Percentiles rank a stretch among this genome's conserved stretches.
These are phyloP conservation scores for Dinothrombium tinctorium DNA, from an alignment of 1,140 invertebrate species.

Conservation along the genomic window DNA sequence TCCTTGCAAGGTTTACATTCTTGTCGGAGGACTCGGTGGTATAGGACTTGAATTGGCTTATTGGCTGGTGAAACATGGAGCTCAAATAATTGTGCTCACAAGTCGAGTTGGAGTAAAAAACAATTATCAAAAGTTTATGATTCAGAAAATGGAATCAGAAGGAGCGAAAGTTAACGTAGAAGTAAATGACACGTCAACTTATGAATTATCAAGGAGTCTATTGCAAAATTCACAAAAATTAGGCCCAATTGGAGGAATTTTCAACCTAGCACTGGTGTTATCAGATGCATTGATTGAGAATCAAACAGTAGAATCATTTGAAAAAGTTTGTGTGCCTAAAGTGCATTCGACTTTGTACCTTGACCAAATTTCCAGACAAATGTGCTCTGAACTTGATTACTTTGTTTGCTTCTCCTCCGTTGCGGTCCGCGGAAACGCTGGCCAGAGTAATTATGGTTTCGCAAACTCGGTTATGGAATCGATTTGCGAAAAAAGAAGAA, in stretches of 20 bases:
- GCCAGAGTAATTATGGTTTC: slow-evolving; percentile 80
- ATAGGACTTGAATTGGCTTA: slow-evolving; percentile 76
- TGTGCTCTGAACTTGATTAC: slow-evolving; percentile 54
- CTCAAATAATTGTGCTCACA: slow-evolving; percentile 53
- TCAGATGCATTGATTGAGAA: slow-evolving; percentile 68
- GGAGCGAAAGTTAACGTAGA: background rate
- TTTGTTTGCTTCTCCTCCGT: slow-evolving; percentile 89
- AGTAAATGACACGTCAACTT: slow-evolving; percentile 26
- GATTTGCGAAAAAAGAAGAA: slow-evolving; percentile 27
- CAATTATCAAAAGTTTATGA: slow-evolving; percentile 19
- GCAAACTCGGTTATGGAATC: slow-evolving; percentile 91
- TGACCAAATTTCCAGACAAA: slow-evolving; percentile 40
- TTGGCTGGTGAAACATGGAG: slow-evolving; percentile 66
- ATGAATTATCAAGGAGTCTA: slow-evolving; percentile 27
- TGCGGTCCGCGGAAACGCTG: slow-evolving; percentile 74
- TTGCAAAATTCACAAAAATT: slow-evolving; percentile 21
- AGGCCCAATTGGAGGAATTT: slow-evolving; percentile 69
- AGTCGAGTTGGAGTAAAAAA: slow-evolving; percentile 47
- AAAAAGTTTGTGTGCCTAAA: slow-evolving; percentile 32
- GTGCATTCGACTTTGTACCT: slow-evolving; percentile 40
- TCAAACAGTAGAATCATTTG: slow-evolving; percentile 50
- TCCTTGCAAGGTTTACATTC: slow-evolving; percentile 58
- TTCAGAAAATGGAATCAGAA: background rate
- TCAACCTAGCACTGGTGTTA: slow-evolving; percentile 68
- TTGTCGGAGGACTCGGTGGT: slow-evolving; percentile 70